phyloP scores from a whole-genome alignment of 2,888 invertebrate species.

The Dicranocentrus wangi region DNA sequence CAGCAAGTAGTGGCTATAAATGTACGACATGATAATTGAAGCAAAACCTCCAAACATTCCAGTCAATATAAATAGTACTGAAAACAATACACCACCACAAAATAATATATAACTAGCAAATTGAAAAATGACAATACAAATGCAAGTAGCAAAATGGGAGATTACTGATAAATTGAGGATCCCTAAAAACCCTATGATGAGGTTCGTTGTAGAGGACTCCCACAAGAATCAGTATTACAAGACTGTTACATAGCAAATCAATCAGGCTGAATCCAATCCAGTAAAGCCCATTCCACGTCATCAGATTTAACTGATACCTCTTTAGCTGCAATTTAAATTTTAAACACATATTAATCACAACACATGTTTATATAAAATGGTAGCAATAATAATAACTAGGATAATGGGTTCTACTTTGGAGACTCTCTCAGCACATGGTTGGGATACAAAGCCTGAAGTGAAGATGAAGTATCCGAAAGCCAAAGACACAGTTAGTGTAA shows the following conservation, averaged over 20 bases:
- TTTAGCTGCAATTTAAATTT: conserved; percentile 38
- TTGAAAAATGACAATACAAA: too few species aligned
- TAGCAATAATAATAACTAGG: too few species aligned
- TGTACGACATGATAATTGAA: conserved; percentile 39
- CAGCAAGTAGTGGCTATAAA: conserved; percentile 38
- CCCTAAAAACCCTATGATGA: conserved; percentile 26
- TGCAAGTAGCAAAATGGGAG: too few species aligned
- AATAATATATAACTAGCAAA: too few species aligned
- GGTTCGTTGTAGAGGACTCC: conserved; percentile 26
- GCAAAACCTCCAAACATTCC: conserved; percentile 47
- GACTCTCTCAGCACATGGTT: conserved; percentile 50
- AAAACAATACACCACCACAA: neutral
- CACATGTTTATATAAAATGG: neutral
- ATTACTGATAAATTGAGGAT: conserved; percentile 42
- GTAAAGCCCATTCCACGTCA: conserved; percentile 37
- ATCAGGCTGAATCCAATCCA: conserved; percentile 40
- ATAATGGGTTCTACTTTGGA: conserved; percentile 1
- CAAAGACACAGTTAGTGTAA: conserved; percentile 47
- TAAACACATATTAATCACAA: neutral
- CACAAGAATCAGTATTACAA: neutral
- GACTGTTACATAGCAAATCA: conserved; percentile 2
- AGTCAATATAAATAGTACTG: conserved; percentile 43
- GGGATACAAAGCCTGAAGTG: conserved; percentile 50
- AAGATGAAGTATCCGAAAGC: conserved; percentile 59
- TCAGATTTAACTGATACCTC: conserved; percentile 51